Base-by-base conservation (phyloP, 1,140 invertebrate genomes). In the Zaprionus gabonicus region DNA sequence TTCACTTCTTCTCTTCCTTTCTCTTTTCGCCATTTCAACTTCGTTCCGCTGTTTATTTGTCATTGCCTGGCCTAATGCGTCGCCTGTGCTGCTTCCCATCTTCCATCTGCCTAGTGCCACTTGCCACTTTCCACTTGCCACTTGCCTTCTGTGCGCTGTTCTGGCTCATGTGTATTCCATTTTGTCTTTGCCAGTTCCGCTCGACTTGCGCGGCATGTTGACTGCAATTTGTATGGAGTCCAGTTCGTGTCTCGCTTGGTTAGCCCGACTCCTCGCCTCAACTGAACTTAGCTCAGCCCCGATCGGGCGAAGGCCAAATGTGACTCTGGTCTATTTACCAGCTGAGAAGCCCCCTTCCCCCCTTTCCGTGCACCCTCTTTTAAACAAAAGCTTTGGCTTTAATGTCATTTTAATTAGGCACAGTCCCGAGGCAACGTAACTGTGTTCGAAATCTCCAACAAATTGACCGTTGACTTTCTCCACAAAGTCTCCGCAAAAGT, bases 351-450 rank as follows among this genome's bases (percentile, higher is more conserved):
- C 44, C 38, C 15, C 13, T 15, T 4, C 12, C 6, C 17, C 1
- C 2, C 23, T 23, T 23, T 2, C 23, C 23, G 20, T 20, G n/a
- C 41, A n/a, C 44, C n/a, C 17, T 65, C 4, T 28, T 74, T 51
- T 23, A 25, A 59, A 78, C 71, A 78, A 78, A 74, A 41, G 46
- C 64, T 68, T 13, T 34, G 46, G 65, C 86, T 90, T 90, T 90
- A 90, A 90, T 90, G 79, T 77, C 75, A 85, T 90, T 90, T 90
- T 90, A 90, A 90, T 90, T 90, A 90, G 85, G 76, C 78, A 62
- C 75, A 81, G 66, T 68, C 71, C 78, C 59, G n/a, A 44, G 64
- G 69, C 60, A 70, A 84, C 64, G 34, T 74, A 76, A 84, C 81
- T 76, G 44, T 75, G 34, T 75, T 79, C 73, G 41, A 90, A 90